phyloP scores from a whole-genome alignment of 1,140 invertebrate species.

The Phenacoccus solenopsis region DNA sequence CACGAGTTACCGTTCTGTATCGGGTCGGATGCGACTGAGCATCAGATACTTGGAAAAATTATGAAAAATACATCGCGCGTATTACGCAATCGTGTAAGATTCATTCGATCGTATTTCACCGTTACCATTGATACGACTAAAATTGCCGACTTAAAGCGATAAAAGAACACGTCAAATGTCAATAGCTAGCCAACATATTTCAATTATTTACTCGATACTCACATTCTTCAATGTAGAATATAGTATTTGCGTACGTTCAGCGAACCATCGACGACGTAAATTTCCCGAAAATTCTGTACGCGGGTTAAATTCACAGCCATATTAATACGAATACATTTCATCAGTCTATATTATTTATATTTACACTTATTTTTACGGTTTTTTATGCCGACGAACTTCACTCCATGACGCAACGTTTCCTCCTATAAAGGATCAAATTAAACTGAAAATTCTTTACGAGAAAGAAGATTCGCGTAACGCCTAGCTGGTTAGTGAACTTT shows the following conservation, averaged over 20 bases:
- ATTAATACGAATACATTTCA: neutral
- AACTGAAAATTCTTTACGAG: constrained; percentile 9
- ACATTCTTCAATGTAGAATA: neutral
- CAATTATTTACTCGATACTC: too few relatives aligned
- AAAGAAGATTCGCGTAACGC: constrained; percentile 14
- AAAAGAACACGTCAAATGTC: too few relatives aligned
- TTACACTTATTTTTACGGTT: neutral
- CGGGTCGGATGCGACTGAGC: too few relatives aligned
- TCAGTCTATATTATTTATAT: neutral
- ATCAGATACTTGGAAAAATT: too few relatives aligned
- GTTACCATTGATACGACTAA: too few relatives aligned
- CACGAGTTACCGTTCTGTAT: too few relatives aligned
- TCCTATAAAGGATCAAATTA: neutral
- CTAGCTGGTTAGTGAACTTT: constrained; percentile 12
- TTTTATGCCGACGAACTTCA: neutral
- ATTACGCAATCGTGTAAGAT: too few relatives aligned
- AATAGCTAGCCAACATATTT: neutral
- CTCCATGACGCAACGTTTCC: constrained; percentile 1
- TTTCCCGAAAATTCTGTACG: neutral
- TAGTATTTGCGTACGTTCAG: neutral
- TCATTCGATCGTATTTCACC: too few relatives aligned
- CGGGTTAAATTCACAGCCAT: neutral
- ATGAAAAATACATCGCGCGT: too few relatives aligned
- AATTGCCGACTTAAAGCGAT: too few relatives aligned
- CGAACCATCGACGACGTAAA: neutral